Conservation (phyloP, 2,113 vertebrate species). For the Cranoglanis bouderius region DNA sequence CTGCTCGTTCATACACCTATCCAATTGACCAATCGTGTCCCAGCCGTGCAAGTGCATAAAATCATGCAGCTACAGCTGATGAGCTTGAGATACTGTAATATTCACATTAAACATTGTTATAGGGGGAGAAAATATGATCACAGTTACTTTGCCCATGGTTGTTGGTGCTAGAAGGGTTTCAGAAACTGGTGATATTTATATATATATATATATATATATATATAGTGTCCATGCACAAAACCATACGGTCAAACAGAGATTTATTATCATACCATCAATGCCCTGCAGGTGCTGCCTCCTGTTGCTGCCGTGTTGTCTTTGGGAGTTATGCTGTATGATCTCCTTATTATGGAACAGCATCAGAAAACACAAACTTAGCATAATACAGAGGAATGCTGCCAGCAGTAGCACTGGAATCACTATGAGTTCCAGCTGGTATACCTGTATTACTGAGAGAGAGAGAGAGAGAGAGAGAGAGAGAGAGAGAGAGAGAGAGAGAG, state of each 20-base stretch:
- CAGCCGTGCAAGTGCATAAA: neutral
- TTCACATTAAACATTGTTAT: neutral
- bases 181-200: neutral
- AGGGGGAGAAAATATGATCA: neutral
- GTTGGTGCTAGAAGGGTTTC: neutral
- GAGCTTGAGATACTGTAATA: neutral
- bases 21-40: neutral
- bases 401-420: slow-evolving; percentile 70
- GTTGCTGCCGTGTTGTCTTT: neutral
- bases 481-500: neutral
- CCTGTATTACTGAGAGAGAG: slow-evolving; percentile 49
- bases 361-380: slow-evolving; percentile 52
- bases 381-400: slow-evolving; percentile 23
- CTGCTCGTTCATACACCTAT: neutral
- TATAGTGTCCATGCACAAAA: neutral
- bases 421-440: slow-evolving; percentile 66
- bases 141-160: neutral
- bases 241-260: neutral
- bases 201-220: neutral
- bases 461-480: neutral
- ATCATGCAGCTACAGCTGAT: neutral
- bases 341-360: slow-evolving; percentile 34
- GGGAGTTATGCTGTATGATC: neutral
- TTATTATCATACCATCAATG: slow-evolving; percentile 64
- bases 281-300: slow-evolving; percentile 65